phyloP scores from a whole-genome alignment of 1,140 invertebrate species.

The Drosophila navojoa region DNA sequence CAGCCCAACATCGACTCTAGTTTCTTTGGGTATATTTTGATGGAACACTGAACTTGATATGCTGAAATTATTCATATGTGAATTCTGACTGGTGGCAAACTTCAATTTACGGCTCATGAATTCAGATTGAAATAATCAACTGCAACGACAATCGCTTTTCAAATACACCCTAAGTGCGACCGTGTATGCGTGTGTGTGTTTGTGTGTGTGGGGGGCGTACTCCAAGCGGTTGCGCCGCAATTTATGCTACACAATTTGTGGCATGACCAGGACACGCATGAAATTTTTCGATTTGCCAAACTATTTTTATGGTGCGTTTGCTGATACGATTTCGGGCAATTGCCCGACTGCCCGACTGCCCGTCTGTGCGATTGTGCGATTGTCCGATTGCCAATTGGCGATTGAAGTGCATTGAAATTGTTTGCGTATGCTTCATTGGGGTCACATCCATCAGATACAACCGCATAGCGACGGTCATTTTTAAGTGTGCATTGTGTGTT shows the following conservation, averaged over 20 bases:
- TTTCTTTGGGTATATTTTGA: slow-evolving; percentile 59
- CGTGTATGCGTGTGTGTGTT: background rate
- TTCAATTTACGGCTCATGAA: slow-evolving; percentile 67
- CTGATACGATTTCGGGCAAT: slow-evolving; percentile 42
- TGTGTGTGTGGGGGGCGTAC: slow-evolving; percentile 2
- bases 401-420: slow-evolving; percentile 58
- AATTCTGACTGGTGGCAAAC: slow-evolving; percentile 7
- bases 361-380: slow-evolving; percentile 15
- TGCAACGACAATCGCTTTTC: slow-evolving; percentile 10
- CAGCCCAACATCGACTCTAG: background rate
- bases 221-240: slow-evolving; percentile 59
- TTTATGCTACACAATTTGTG: slow-evolving; percentile 68
- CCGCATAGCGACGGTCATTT: slow-evolving; percentile 18
- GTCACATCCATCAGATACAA: slow-evolving; percentile 58
- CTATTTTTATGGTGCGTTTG: slow-evolving; percentile 45
- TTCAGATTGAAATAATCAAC: slow-evolving; percentile 16
- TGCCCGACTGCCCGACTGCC: slow-evolving; percentile 9
- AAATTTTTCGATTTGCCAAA: slow-evolving; percentile 66
- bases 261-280: slow-evolving; percentile 24
- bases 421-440: slow-evolving; percentile 53
- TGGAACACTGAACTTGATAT: slow-evolving; percentile 22
- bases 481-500: slow-evolving; percentile 67
- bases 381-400: slow-evolving; percentile 39
- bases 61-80: background rate
- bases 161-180: slow-evolving; percentile 2